phyloP scores from a whole-genome alignment of 2,797 vertebrate genomes.

The Macrochelys suwanniensis region DNA sequence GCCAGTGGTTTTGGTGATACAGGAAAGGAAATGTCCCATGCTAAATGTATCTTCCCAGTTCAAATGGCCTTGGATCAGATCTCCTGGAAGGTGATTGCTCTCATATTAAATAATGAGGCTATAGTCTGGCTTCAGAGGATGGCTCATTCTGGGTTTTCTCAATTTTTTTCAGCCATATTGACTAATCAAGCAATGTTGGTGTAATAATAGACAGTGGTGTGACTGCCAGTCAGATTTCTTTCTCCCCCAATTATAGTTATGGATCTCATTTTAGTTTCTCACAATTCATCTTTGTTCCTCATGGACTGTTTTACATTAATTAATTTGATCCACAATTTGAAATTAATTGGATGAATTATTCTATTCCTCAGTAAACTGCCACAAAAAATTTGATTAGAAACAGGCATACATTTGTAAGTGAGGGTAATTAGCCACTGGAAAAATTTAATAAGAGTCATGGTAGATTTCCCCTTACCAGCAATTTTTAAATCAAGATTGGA shows the following conservation, averaged over 20 bases:
- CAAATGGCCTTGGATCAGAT: background rate
- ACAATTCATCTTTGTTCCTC: constrained; percentile 8
- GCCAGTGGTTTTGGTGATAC: background rate
- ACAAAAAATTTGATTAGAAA: background rate
- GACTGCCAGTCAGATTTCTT: background rate
- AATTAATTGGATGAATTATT: background rate
- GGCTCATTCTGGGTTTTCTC: background rate
- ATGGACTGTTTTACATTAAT: background rate
- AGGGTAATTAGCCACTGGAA: background rate
- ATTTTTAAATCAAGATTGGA: background rate
- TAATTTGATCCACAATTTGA: background rate
- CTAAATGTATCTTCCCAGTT: background rate
- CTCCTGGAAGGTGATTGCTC: rapidly evolving
- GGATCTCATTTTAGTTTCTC: background rate
- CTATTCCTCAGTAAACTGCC: constrained; percentile 5
- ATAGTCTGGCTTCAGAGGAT: background rate
- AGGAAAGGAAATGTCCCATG: background rate
- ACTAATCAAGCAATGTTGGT: background rate
- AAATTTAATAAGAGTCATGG: background rate
- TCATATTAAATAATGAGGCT: background rate
- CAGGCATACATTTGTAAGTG: background rate
- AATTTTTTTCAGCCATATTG: background rate
- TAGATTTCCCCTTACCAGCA: background rate
- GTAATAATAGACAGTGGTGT: background rate
- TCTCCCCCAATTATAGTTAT: background rate